These are phyloP conservation scores for Novumbra hubbsi DNA, from an alignment of 2,797 vertebrate species.

Conservation along the genomic window DNA sequence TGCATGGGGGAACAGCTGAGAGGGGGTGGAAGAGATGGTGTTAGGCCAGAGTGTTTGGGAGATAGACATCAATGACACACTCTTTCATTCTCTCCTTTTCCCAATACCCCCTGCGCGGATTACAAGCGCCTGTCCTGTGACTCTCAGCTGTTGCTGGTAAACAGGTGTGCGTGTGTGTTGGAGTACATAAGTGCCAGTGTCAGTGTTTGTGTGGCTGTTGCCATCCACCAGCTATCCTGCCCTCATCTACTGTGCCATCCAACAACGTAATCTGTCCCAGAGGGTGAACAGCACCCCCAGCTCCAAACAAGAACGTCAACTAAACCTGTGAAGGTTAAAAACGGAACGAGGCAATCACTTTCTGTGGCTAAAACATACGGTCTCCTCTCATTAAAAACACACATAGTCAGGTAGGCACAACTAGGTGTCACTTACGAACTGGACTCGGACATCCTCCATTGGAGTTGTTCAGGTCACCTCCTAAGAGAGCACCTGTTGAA, in stretches of 20 bases:
- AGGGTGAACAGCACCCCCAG: background rate
- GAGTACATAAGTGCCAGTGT: background rate
- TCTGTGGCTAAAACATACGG: background rate
- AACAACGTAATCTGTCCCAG: constrained; percentile 7
- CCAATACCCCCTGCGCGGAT: constrained; percentile 56
- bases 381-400: background rate
- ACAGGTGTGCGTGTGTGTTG: constrained; percentile 59
- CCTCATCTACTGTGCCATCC: constrained; percentile 4
- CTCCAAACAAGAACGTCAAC: background rate
- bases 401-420: background rate
- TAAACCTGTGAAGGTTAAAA: background rate
- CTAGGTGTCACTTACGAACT: constrained; percentile 81
- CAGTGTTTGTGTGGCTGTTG: constrained; percentile 38
- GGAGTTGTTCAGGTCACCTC: constrained; percentile 88
- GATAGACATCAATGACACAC: no score
- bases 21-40: constrained; percentile 8
- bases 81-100: constrained; percentile 19
- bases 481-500: constrained; percentile 85
- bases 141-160: constrained; percentile 68
- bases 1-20: background rate
- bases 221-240: constrained; percentile 32
- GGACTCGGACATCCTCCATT: constrained; percentile 94
- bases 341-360: background rate
- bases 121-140: constrained; percentile 58
- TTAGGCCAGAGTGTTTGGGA: constrained; percentile 38